Conservation (phyloP, 2,888 invertebrate species). For the Xestobium rufovillosum region DNA sequence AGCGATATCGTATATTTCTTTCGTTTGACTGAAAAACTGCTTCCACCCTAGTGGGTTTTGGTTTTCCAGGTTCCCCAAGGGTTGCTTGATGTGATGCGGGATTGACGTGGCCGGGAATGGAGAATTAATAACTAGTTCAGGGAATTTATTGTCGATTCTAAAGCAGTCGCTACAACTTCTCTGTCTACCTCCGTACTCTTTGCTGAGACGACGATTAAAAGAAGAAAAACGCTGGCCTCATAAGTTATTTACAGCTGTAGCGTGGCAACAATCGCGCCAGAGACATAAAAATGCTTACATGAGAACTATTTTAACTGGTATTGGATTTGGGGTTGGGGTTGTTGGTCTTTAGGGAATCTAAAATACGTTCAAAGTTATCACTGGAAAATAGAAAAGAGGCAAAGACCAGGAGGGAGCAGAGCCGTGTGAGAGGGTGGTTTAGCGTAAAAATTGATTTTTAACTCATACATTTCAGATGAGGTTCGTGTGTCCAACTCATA, state of each 20-base stretch:
- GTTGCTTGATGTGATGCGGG: slow-evolving; percentile 27
- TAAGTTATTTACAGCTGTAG: too few species aligned
- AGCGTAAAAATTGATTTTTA: too few species aligned
- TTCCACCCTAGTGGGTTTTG: slow-evolving; percentile 1
- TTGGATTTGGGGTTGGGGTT: slow-evolving; percentile 30
- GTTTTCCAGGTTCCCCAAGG: slow-evolving; percentile 17
- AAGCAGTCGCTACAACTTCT: slow-evolving; percentile 7
- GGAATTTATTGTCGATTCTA: slow-evolving; percentile 15
- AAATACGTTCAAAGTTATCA: slow-evolving; percentile 33
- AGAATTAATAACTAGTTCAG: slow-evolving; percentile 22
- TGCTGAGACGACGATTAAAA: too few species aligned
- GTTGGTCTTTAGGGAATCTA: slow-evolving; percentile 27
- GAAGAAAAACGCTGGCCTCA: too few species aligned
- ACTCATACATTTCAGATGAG: too few species aligned
- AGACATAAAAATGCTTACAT: slow-evolving; percentile 32
- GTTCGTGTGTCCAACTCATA: too few species aligned
- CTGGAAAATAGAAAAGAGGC: slow-evolving; percentile 37
- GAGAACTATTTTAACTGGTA: slow-evolving; percentile 38
- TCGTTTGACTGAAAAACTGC: slow-evolving; percentile 3
- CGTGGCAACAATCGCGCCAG: too few species aligned
- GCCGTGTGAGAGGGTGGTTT: too few species aligned
- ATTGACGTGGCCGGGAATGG: slow-evolving; percentile 25
- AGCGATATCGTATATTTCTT: not conserved
- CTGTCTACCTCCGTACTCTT: too few species aligned
- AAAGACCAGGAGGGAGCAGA: too few species aligned